Evolutionary conservation across 1,140 invertebrate genomes (phyloP), one percentile per base, ranked within the genome.

Genomic region (Orchestia grillus): DNA sequence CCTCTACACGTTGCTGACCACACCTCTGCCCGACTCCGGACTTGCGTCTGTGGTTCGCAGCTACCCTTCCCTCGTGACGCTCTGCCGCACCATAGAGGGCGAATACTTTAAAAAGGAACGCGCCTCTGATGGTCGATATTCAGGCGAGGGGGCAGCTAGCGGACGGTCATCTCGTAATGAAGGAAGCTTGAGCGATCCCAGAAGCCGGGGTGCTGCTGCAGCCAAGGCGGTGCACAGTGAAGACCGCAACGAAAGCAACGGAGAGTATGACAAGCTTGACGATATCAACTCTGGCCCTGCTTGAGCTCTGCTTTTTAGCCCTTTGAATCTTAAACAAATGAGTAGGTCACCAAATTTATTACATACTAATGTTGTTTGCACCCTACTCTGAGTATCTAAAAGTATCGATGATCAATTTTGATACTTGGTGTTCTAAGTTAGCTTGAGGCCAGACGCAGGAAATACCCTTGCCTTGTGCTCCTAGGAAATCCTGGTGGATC

Each of bases 1-100:
- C 97, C 97, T 99, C n/a, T 99, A 99, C 97, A 99, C 99, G 0
- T 98, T 99, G 96, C 97, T 99, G 40, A 99, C 99, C 19, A 99
- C 98, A 40, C 98, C 98, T 4, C 97, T 99, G 11, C 99, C 99
- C 0, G 98, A 98, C 96, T 98, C 98, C 97, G 98, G 98, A 95
- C 97, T 99, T 96, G 98, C 98, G 23, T 98, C 98, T 96, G 98
- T 98, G 96, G 98, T 99, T 19, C 98, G 98, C 96, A 98, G 98
- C 95, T 98, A 98, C 97, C 98, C 98, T 40, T 98, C 98, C 96
- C 97, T 99, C 28, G 98, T 98, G n/a, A 97, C 98, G 95, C 98
- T 99, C 97, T 98, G 98, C 97, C 98, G 98, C 97, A 97, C 98
- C 97, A 98, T 99, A 96, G 99, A 99, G 97, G 98, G 98, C 97